Evolutionary conservation across 2,888 invertebrate species (phyloP).

Genomic region (Ectemnius cavifrons): DNA sequence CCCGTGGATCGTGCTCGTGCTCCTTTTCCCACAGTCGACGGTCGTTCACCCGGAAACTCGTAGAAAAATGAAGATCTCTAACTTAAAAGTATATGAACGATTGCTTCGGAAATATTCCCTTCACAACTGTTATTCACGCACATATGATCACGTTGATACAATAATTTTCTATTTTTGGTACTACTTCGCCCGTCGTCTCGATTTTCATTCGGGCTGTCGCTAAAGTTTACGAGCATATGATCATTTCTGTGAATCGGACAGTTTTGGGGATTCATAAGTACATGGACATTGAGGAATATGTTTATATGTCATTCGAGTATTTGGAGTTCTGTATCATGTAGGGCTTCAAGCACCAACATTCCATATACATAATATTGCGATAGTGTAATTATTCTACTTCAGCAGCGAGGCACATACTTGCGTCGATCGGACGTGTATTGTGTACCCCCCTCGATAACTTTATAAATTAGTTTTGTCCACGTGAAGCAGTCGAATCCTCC

Average conservation of each 20-base stretch:
- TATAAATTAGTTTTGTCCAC: slow-evolving; percentile 24
- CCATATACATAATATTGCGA: background rate
- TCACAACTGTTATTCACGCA: too few species aligned
- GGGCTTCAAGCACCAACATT: background rate
- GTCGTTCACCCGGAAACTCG: background rate
- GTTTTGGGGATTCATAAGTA: too few species aligned
- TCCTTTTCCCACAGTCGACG: background rate
- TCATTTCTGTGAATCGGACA: too few species aligned
- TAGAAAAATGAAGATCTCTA: background rate
- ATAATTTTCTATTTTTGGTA: too few species aligned
- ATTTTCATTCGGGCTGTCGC: too few species aligned
- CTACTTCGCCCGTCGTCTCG: too few species aligned
- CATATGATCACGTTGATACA: too few species aligned
- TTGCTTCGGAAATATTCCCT: background rate
- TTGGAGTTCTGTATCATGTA: too few species aligned
- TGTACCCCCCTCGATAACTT: slow-evolving; percentile 15
- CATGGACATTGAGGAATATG: too few species aligned
- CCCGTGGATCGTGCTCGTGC: background rate
- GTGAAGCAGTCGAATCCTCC: slow-evolving; percentile 19
- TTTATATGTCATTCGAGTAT: background rate
- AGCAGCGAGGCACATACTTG: background rate
- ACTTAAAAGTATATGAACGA: background rate
- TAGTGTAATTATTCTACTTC: background rate
- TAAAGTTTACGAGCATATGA: too few species aligned
- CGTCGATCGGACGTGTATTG: background rate